Percentiles rank a stretch among this genome's conserved stretches.
Evolutionary conservation across 2,113 vertebrate genomes (phyloP).

Genomic region (Athene noctua): DNA sequence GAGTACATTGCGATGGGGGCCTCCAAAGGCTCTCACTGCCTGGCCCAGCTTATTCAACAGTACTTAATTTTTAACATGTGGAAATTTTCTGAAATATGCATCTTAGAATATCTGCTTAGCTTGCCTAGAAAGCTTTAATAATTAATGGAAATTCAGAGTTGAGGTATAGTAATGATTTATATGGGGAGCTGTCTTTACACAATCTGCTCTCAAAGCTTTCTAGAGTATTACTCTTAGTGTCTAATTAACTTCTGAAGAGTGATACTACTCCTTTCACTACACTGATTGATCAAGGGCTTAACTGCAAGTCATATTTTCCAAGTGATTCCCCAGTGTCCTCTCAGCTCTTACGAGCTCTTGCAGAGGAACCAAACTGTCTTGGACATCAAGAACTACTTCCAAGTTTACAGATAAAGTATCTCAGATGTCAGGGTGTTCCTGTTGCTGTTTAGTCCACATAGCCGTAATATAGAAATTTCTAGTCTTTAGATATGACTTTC

Average conservation of each 20-base stretch:
- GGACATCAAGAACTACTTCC: not conserved
- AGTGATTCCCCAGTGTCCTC: constrained; percentile 58
- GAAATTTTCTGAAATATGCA: constrained; percentile 65
- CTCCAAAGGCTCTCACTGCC: constrained; percentile 17
- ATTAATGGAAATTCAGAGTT: constrained; percentile 72
- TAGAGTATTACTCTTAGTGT: constrained; percentile 66
- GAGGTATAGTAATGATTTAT: constrained; percentile 66
- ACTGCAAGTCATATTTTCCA: constrained; percentile 69
- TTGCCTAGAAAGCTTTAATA: constrained; percentile 74
- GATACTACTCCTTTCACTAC: constrained; percentile 54
- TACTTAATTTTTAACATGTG: constrained; percentile 68
- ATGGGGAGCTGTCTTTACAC: constrained; percentile 58
- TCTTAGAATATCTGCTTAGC: constrained; percentile 69
- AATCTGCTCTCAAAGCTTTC: constrained; percentile 67
- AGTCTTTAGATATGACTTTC: not conserved
- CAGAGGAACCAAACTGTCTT: not conserved
- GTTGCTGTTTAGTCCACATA: not conserved
- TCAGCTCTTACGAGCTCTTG: constrained; percentile 57
- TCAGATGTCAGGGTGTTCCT: not conserved
- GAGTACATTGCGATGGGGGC: not conserved
- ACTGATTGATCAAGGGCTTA: constrained; percentile 72
- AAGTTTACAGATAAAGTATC: not conserved
- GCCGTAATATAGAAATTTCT: not conserved
- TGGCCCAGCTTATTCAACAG: not conserved
- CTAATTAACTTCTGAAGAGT: constrained; percentile 73